phyloP scores from a whole-genome alignment of 2,113 vertebrate genomes.

The Anser brachyrhynchus region DNA sequence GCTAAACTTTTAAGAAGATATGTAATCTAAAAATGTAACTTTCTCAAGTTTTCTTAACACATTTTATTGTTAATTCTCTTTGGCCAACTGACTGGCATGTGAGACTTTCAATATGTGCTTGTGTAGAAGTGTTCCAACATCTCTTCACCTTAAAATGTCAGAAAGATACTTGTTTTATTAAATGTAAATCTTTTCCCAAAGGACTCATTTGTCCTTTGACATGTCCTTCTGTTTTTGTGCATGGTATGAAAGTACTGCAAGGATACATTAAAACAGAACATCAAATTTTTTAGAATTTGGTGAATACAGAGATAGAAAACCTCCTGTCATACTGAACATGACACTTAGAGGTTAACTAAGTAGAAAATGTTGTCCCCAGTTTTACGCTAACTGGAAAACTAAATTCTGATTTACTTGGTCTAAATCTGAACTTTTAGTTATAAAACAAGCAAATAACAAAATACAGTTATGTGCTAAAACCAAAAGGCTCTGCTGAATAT shows the following conservation, averaged over 20 bases:
- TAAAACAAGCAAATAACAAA: not conserved
- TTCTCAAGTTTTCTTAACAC: not conserved
- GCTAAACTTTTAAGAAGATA: not conserved
- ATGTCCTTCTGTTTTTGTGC: not conserved
- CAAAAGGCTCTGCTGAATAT: not conserved
- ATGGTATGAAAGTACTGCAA: not conserved
- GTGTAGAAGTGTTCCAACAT: not conserved
- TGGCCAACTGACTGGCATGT: not conserved
- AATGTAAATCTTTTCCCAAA: not conserved
- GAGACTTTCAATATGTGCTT: not conserved
- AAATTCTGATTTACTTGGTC: constrained; percentile 35
- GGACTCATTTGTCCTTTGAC: not conserved
- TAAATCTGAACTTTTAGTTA: not conserved
- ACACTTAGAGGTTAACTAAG: not conserved
- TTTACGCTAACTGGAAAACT: not conserved
- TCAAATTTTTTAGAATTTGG: not conserved
- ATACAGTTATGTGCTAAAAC: not conserved
- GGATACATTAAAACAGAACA: not conserved
- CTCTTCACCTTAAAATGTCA: not conserved
- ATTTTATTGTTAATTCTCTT: not conserved
- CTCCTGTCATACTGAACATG: not conserved
- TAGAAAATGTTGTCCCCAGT: not conserved
- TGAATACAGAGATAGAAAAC: not conserved
- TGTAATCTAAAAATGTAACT: not conserved
- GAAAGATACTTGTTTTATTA: not conserved